Base-by-base conservation (phyloP, 1,140 invertebrate genomes). In the Diorhabda elongata region DNA sequence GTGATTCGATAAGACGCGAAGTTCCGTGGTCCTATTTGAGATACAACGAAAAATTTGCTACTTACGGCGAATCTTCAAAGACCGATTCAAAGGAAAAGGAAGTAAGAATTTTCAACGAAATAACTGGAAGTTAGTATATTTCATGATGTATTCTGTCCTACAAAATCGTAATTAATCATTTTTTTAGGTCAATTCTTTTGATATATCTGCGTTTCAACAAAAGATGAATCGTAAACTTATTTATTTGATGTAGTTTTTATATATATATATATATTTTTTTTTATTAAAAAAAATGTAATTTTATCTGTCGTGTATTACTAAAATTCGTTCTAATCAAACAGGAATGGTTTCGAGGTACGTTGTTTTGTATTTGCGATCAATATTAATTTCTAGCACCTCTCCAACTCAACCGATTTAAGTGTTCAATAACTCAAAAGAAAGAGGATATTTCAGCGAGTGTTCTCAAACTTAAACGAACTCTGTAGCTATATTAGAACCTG, bases 11-110 rank as follows among this genome's bases (percentile, higher is more conserved):
- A 45, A 63, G 65, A 58, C 60, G 68, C 5, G 61, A 69, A 63
- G n/a, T 69, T 44, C 71, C 71, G 2, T 72, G 71, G 71, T 66
- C 68, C 2, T 72, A 72, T 52, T 43, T 64, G 42, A 8, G n/a
- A 42, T 56, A 52, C 7, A 11, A 42, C 9, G 58, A 60, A 58
- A 42, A 64, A 44, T 43, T 57, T 4, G 52, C 7, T 42, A n/a
- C 2, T 42, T 61, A 8, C 42, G 60, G 42, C 3, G 9, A 9
- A 5, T 9, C 5, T 9, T 4, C 4, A 42, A 8, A 42, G 42
- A 41, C 60, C 5, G 42, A 42, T 61, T 41, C 42, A 61, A 5
- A 9, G 42, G 45, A 44, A 44, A 45, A 60, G 2, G 42, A 42
- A 60, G 26, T 42, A 60, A 3, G 42, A 5, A 41, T n/a, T 42